These are phyloP conservation scores for Drosophila tropicalis DNA, from an alignment of 1,140 invertebrate species.

Conservation along the genomic window DNA sequence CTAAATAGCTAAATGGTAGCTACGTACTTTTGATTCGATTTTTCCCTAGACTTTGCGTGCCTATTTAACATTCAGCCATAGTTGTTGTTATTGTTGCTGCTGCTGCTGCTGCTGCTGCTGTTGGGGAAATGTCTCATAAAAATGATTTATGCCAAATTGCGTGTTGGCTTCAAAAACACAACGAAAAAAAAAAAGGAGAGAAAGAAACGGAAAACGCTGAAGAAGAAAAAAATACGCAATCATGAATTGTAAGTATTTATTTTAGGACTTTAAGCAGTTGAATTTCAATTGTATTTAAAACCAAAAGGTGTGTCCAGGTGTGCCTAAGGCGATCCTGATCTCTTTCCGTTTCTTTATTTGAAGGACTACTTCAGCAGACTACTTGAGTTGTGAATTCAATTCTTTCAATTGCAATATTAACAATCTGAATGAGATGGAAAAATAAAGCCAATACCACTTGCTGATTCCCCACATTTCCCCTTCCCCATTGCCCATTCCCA, in stretches of 20 bases:
- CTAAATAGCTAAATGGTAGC: conserved; percentile 11
- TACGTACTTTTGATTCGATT: conserved; percentile 21
- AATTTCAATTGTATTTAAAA: conserved; percentile 8
- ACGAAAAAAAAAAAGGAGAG: conserved; percentile 8
- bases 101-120: conserved; percentile 23
- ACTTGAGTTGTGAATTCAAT: not conserved
- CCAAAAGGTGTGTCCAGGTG: conserved; percentile 12
- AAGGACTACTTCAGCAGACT: not conserved
- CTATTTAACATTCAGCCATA: conserved; percentile 56
- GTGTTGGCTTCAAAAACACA: conserved; percentile 28
- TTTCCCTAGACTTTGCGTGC: conserved; percentile 57
- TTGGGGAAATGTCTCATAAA: conserved; percentile 66
- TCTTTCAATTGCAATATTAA: conserved; percentile 43
- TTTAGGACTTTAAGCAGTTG: conserved; percentile 12
- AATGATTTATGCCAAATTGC: conserved; percentile 70
- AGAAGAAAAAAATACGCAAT: not conserved
- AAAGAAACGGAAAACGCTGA: too few relatives aligned
- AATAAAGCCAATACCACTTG: conserved; percentile 18
- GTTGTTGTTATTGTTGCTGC: conserved; percentile 1
- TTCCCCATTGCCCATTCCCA: conserved; percentile 30
- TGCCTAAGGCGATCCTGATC: not conserved
- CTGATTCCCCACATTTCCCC: not conserved
- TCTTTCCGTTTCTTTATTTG: not conserved
- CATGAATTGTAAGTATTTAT: conserved; percentile 12
- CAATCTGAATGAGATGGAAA: not conserved